These are phyloP conservation scores for Dolichallabes microphthalmus DNA, from an alignment of 2,113 vertebrate species.

Conservation along the genomic window DNA sequence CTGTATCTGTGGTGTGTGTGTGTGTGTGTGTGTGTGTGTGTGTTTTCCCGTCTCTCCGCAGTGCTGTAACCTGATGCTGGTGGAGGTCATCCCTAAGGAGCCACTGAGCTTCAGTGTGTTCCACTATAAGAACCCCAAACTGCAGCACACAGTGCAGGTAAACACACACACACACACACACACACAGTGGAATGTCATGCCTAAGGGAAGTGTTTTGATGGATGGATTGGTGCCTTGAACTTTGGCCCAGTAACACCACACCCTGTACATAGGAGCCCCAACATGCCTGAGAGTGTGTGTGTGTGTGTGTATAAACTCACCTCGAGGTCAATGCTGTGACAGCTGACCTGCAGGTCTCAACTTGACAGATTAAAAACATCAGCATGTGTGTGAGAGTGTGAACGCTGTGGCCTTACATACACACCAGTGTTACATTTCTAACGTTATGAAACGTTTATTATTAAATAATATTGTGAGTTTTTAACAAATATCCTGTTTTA, in stretches of 20 bases:
- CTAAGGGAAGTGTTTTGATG: conserved; percentile 33
- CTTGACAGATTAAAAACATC: conserved; percentile 33
- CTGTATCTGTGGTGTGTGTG: background rate
- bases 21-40: too few species aligned
- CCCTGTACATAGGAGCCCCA: conserved; percentile 28
- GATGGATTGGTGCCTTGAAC: conserved; percentile 34
- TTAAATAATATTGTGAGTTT: background rate
- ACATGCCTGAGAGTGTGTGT: conserved; percentile 16
- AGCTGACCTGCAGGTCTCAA: conserved; percentile 37
- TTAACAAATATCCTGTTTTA: background rate
- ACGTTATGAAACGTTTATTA: background rate
- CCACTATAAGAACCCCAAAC: conserved; percentile 98
- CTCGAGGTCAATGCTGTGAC: conserved; percentile 21
- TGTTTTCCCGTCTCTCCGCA: conserved; percentile 56
- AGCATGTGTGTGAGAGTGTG: conserved; percentile 42
- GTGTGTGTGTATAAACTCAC: background rate
- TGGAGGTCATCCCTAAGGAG: conserved; percentile 95
- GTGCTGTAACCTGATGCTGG: conserved; percentile 99
- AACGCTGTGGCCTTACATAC: background rate
- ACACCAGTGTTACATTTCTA: too few species aligned
- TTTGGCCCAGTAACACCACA: conserved; percentile 40
- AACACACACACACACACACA: conserved; percentile 17
- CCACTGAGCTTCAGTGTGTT: conserved; percentile 96
- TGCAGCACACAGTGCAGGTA: conserved; percentile 98
- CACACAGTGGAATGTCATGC: conserved; percentile 39